Evolutionary conservation across 2,113 vertebrate species (phyloP).

Genomic region (Polypterus senegalus): DNA sequence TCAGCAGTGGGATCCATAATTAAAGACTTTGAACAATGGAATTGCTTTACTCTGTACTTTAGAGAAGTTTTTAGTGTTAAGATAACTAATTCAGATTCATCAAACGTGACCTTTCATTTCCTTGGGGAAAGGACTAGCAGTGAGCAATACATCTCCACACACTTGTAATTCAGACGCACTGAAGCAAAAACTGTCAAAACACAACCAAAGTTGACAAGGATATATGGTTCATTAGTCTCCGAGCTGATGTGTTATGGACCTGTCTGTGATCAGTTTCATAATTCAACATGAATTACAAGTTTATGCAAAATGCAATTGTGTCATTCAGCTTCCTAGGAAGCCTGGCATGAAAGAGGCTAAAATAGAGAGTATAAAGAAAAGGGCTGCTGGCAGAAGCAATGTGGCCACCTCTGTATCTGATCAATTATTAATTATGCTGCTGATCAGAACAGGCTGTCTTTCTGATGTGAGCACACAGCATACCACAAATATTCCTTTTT

Average conservation of each 20-base stretch:
- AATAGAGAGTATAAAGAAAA: slow-evolving; percentile 24
- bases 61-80: slow-evolving; percentile 25
- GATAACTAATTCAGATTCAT: slow-evolving; percentile 36
- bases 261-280: slow-evolving; percentile 41
- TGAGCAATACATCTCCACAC: slow-evolving; percentile 27
- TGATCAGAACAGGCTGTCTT: too few species aligned
- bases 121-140: slow-evolving; percentile 29
- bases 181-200: slow-evolving; percentile 53
- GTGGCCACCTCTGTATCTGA: slow-evolving; percentile 13
- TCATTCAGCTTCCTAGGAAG: slow-evolving; percentile 33
- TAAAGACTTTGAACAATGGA: neutral
- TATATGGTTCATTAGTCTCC: slow-evolving; percentile 44
- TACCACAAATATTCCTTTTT: too few species aligned
- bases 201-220: slow-evolving; percentile 37
- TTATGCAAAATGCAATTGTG: slow-evolving; percentile 26
- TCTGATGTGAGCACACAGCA: too few species aligned
- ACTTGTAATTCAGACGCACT: slow-evolving; percentile 42
- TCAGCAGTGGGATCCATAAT: neutral
- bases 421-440: slow-evolving; percentile 29
- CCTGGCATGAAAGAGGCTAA: slow-evolving; percentile 13
- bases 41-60: slow-evolving; percentile 13
- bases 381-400: slow-evolving; percentile 6
- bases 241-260: slow-evolving; percentile 37
- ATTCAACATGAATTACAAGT: slow-evolving; percentile 38
- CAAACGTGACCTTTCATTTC: slow-evolving; percentile 29